A percentile compares a stretch with the other conserved stretches of the same genome.
phyloP scores from a whole-genome alignment of 1,140 invertebrate species.

The Sitobion miscanthi region DNA sequence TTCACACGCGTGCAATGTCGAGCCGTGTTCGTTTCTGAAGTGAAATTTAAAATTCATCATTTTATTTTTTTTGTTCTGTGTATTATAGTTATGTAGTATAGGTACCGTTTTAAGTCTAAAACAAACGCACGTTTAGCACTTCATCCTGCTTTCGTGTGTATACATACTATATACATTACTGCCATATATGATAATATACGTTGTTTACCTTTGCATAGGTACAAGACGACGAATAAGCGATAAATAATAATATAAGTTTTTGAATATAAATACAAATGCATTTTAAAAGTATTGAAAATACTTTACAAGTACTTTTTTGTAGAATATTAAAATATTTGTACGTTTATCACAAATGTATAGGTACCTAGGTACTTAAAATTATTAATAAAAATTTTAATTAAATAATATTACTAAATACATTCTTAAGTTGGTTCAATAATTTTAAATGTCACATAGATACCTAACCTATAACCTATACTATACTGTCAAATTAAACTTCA shows the following conservation, averaged over 20 bases:
- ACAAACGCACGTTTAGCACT: neutral
- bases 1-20: neutral
- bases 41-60: neutral
- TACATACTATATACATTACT: neutral
- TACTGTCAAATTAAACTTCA: no score
- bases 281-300: no score
- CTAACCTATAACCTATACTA: no score
- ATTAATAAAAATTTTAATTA: no score
- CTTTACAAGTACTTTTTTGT: no score
- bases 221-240: neutral
- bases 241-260: neutral
- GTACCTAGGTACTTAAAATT: no score
- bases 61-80: neutral
- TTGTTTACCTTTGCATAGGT: neutral
- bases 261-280: no score
- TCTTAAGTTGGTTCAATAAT: no score
- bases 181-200: neutral
- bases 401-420: no score
- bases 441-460: no score
- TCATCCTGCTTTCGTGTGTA: neutral
- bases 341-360: no score
- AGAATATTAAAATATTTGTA: no score
- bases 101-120: neutral
- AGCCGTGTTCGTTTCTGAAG: neutral
- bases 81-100: neutral